A percentile compares a stretch with the other conserved stretches of the same genome.
phyloP scores from a whole-genome alignment of 2,113 vertebrate species.

The Puffinus mauretanicus region DNA sequence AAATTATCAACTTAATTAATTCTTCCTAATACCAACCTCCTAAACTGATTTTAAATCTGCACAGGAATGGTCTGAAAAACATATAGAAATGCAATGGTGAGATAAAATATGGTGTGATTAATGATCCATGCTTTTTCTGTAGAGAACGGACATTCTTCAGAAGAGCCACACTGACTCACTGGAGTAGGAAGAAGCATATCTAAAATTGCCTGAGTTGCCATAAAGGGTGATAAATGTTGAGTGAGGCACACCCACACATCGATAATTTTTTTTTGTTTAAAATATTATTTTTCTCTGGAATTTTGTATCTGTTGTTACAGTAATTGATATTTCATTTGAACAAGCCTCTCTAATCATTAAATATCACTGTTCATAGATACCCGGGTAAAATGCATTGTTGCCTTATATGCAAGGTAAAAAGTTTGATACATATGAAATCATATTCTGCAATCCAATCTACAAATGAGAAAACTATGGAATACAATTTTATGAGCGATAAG shows the following conservation, averaged over 20 bases:
- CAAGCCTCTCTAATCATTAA: neutral
- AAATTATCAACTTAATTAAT: neutral
- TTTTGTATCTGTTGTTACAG: neutral
- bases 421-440: neutral
- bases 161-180: neutral
- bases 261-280: neutral
- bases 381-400: neutral
- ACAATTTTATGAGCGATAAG: neutral
- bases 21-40: neutral
- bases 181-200: neutral
- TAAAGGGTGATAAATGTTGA: neutral
- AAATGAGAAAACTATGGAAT: neutral
- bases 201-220: neutral
- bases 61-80: neutral
- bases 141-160: neutral
- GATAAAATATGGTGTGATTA: neutral
- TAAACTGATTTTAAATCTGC: neutral
- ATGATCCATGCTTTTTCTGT: neutral
- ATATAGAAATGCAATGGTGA: neutral
- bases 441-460: neutral
- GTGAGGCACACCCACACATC: neutral
- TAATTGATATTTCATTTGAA: neutral
- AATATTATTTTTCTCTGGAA: neutral
- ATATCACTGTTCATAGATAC: neutral
- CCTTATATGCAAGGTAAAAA: neutral